Evolutionary conservation across 2,797 vertebrate species (phyloP).

Genomic region (Argya squamiceps): DNA sequence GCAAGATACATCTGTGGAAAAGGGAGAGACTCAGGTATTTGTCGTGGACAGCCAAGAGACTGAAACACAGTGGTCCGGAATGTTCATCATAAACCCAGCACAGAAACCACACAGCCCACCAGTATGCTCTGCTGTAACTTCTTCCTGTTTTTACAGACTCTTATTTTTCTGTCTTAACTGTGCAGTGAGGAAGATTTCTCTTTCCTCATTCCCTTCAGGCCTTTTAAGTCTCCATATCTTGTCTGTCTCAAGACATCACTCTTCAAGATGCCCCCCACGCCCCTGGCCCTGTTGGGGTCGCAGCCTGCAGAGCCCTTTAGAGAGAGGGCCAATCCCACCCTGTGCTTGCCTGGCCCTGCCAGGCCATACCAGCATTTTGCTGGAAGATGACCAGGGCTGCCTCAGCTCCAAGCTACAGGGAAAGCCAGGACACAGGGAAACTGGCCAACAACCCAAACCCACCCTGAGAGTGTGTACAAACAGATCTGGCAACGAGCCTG

Average conservation of each 20-base stretch:
- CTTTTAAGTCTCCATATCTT: not conserved
- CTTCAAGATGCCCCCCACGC: not conserved
- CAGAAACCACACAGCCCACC: not conserved
- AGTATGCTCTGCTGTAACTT: not conserved
- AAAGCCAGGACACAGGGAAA: not conserved
- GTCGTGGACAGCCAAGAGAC: not conserved
- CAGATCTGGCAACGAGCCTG: not conserved
- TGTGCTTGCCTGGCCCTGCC: not conserved
- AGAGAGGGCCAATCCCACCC: not conserved
- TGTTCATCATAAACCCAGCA: not conserved
- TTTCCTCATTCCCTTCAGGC: not conserved
- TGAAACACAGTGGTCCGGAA: not conserved
- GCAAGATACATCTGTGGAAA: not conserved
- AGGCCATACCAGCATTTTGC: not conserved
- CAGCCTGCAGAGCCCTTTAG: not conserved
- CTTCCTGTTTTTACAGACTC: not conserved
- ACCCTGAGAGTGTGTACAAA: conserved; percentile 16
- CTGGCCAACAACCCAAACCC: conserved; percentile 30
- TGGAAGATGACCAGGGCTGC: not conserved
- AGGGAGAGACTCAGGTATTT: not conserved
- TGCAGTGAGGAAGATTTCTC: not conserved
- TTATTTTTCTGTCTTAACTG: not conserved
- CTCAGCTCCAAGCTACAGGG: not conserved
- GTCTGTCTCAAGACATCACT: not conserved
- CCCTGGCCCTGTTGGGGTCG: not conserved